phyloP scores from a whole-genome alignment of 2,797 vertebrate genomes.

The Leucoraja ocellata region DNA sequence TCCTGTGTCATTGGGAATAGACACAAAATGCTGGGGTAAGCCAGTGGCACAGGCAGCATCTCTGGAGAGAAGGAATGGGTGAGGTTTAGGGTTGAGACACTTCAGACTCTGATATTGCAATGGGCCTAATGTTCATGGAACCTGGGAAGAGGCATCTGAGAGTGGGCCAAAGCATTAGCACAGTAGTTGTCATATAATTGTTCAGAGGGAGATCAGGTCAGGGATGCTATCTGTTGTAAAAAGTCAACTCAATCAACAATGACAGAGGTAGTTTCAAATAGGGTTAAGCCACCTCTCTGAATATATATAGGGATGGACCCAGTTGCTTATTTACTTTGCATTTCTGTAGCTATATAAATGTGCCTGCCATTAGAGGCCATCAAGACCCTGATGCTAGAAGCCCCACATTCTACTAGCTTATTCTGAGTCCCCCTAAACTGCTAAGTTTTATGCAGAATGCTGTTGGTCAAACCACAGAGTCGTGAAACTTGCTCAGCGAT shows the following conservation, averaged over 20 bases:
- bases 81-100: too few relatives aligned
- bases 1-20: background rate
- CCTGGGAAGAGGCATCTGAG: background rate
- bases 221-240: too few relatives aligned
- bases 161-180: too few relatives aligned
- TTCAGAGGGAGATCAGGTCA: background rate
- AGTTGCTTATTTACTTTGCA: background rate
- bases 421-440: too few relatives aligned
- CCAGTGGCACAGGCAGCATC: too few relatives aligned
- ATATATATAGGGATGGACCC: background rate
- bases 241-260: too few relatives aligned
- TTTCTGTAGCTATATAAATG: background rate
- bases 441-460: background rate
- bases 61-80: too few relatives aligned
- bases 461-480: background rate
- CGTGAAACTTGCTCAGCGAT: background rate
- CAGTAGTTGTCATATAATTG: background rate
- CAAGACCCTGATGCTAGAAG: background rate
- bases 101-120: background rate
- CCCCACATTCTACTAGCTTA: background rate
- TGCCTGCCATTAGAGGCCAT: background rate
- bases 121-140: background rate
- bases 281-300: background rate
- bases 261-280: background rate
- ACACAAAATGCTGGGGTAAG: too few relatives aligned